Base-by-base conservation (phyloP, 2,888 invertebrate species). In the Ochropleura leucogaster region DNA sequence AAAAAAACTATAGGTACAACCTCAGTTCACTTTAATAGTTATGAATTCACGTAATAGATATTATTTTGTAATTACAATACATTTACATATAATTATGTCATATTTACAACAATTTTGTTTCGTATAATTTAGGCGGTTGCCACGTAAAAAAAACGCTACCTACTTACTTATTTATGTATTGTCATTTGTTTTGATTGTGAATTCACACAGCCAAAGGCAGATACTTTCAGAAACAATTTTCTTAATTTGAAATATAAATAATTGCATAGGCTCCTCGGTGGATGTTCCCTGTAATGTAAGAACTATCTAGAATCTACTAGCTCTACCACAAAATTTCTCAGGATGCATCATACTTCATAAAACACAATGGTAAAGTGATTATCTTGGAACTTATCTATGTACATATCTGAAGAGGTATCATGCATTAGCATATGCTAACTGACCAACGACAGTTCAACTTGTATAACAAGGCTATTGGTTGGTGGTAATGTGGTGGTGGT, bases 31-130 rank as follows among this genome's bases (percentile, higher is more conserved):
- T 65, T 20, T 72, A 80, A 77, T 68, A 65, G 72, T 68, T 77
- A 78, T 79, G 73, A 77, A 78, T 80, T 77, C 65, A 76, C 77
- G 62, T 84, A 82, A 82, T 82, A 62, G 72, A 74, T 85, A 79
- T 74, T 72, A 81, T 85, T 79, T 81, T 69, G 77, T 80, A 79
- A 85, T 77, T 76, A 77, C 80, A 70, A 71, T 79, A 68, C 59
- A 74, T 87, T 82, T 73, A 76, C 51, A 68, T 78, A 80, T 74
- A 82, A 87, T 87, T 79, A 85, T 74, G 68, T 74, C 55, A 63
- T 67, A 69, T 66, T 74, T 65, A 60, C 71, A 44, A 79, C 72
- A 83, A 83, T 85, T 85, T 87, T 74, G 72, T 75, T 68, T 72
- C 20, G 67, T 69, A 72, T 73, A 67, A 85, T 85, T 85, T 67